These are phyloP conservation scores for Amblyraja radiata DNA, from an alignment of 2,797 vertebrate species.

Conservation along the genomic window DNA sequence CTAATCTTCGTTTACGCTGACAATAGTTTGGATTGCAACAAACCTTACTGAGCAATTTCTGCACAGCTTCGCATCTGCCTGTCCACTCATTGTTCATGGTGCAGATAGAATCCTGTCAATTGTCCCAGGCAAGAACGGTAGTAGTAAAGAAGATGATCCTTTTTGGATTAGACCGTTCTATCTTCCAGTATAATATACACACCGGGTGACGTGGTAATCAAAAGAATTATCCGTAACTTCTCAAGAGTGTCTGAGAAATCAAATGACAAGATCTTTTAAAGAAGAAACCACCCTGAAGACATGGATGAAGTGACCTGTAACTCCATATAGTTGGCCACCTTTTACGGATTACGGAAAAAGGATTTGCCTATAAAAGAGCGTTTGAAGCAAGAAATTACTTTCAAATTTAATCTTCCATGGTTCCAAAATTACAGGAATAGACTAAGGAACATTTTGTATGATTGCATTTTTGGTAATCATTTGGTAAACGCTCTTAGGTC, in stretches of 20 bases:
- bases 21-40: neutral
- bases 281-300: neutral
- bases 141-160: neutral
- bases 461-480: slow-evolving; percentile 12
- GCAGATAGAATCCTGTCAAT: neutral
- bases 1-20: neutral
- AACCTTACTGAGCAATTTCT: neutral
- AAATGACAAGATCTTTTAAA: neutral
- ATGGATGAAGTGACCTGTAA: neutral
- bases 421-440: neutral
- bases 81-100: neutral
- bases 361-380: neutral
- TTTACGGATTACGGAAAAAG: neutral
- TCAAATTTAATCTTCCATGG: neutral
- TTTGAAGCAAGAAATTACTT: neutral
- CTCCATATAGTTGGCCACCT: neutral
- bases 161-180: neutral
- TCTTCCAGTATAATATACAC: neutral
- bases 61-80: neutral
- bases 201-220: neutral
- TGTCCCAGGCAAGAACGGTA: neutral
- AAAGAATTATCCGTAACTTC: slow-evolving; percentile 24
- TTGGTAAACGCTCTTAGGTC: neutral
- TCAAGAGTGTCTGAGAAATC: slow-evolving; percentile 25
- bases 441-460: neutral